Conservation (phyloP, 2,888 invertebrate genomes). For the Torymus aiolomorphi region DNA sequence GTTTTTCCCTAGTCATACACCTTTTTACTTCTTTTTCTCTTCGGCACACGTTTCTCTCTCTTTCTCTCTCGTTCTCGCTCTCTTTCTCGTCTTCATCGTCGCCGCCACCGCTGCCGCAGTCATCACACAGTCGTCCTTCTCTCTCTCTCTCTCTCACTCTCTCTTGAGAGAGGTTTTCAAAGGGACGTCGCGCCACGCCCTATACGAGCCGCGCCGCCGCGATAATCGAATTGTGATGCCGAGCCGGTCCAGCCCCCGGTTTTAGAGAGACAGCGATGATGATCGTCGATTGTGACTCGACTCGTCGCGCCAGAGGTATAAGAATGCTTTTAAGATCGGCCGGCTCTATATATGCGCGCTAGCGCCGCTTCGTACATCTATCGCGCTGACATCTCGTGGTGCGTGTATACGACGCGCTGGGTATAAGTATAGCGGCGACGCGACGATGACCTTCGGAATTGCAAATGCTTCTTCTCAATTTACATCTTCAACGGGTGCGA, state of each 20-base stretch:
- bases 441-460: conserved; percentile 42
- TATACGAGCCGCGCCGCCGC: conserved; percentile 8
- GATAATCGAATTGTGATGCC: conserved; percentile 47
- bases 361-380: conserved; percentile 6
- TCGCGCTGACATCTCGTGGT: conserved; percentile 13
- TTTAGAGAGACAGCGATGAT: conserved; percentile 7
- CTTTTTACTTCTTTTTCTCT: too few relatives aligned
- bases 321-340: conserved; percentile 28
- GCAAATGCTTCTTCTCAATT: conserved; percentile 32
- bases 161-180: conserved; percentile 1
- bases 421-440: not conserved
- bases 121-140: not conserved
- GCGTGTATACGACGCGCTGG: not conserved
- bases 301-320: not conserved
- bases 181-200: conserved; percentile 44
- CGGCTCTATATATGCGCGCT: not conserved
- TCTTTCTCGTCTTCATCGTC: too few relatives aligned
- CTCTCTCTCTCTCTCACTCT: not conserved
- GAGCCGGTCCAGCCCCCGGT: conserved; percentile 13
- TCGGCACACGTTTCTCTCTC: too few relatives aligned
- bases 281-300: conserved; percentile 19
- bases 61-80: too few relatives aligned
- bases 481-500: conserved; percentile 16
- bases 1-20: too few relatives aligned
- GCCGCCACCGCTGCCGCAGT: too few relatives aligned